Conservation (phyloP, 2,113 vertebrate genomes). For the Cynopterus brachyotis region DNA sequence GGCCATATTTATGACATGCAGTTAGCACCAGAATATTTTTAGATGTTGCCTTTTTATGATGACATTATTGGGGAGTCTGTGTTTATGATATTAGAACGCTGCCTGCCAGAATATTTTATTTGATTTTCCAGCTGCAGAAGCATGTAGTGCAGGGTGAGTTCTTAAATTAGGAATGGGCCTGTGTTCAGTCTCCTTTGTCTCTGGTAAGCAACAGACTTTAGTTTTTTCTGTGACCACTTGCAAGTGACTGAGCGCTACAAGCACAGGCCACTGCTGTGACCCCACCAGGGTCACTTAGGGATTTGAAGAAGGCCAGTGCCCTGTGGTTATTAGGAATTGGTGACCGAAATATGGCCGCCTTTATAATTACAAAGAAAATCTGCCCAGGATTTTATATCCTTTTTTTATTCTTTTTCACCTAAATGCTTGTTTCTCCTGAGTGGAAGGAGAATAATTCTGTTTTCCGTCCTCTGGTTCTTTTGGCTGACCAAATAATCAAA, state of each 20-base stretch:
- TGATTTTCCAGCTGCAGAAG: background rate
- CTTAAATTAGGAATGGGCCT: background rate
- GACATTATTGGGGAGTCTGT: background rate
- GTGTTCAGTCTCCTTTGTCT: background rate
- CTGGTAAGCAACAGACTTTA: background rate
- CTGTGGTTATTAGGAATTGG: background rate
- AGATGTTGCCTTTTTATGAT: background rate
- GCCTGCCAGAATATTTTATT: background rate
- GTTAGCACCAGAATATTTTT: background rate
- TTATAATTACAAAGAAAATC: background rate
- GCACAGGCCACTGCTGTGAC: background rate
- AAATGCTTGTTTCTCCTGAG: background rate
- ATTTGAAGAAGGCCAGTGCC: background rate
- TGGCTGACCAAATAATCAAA: too few relatives aligned
- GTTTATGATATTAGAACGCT: background rate
- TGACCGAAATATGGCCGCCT: background rate
- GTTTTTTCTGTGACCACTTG: background rate
- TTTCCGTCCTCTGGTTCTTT: too few relatives aligned
- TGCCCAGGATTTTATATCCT: background rate
- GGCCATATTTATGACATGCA: background rate
- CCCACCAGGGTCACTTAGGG: background rate
- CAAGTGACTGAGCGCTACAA: background rate
- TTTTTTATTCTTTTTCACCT: background rate
- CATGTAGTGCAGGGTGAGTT: background rate
- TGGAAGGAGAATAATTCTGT: too few relatives aligned